These are phyloP conservation scores for Discoglossus pictus DNA, from an alignment of 2,797 vertebrate genomes.

Conservation along the genomic window DNA sequence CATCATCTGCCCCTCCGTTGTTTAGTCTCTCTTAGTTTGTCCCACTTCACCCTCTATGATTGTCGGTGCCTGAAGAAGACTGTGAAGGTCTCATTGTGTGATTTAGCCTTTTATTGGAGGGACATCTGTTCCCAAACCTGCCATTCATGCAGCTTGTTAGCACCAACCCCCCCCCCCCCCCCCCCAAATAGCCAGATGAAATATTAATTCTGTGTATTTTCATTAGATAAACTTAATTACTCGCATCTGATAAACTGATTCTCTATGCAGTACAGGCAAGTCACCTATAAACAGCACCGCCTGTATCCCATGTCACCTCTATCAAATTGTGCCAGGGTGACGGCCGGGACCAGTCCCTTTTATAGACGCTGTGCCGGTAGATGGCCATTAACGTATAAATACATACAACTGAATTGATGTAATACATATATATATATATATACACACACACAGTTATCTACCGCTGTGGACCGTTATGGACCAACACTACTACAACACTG, in stretches of 20 bases:
- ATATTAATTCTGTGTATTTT: slow-evolving; percentile 34
- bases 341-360: too few relatives aligned
- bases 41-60: neutral
- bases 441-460: too few relatives aligned
- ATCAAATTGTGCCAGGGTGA: slow-evolving; percentile 21
- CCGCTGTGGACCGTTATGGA: too few relatives aligned
- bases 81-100: slow-evolving; percentile 1
- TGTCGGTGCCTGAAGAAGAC: too few relatives aligned
- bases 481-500: too few relatives aligned
- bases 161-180: slow-evolving; percentile 27
- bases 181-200: slow-evolving; percentile 33
- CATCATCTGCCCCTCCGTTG: too few relatives aligned
- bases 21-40: neutral
- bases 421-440: too few relatives aligned
- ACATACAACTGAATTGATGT: too few relatives aligned
- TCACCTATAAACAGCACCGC: slow-evolving; percentile 27
- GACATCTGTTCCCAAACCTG: slow-evolving; percentile 29
- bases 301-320: slow-evolving; percentile 32
- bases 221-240: slow-evolving; percentile 40
- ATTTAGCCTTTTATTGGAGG: slow-evolving; percentile 5
- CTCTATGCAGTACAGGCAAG: slow-evolving; percentile 23
- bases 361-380: too few relatives aligned
- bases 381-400: too few relatives aligned
- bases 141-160: slow-evolving; percentile 25
- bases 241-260: slow-evolving; percentile 40